Evolutionary conservation across 2,888 invertebrate genomes (phyloP), one percentile per base, ranked within the genome.

Genomic region (Eilema griseolum): DNA sequence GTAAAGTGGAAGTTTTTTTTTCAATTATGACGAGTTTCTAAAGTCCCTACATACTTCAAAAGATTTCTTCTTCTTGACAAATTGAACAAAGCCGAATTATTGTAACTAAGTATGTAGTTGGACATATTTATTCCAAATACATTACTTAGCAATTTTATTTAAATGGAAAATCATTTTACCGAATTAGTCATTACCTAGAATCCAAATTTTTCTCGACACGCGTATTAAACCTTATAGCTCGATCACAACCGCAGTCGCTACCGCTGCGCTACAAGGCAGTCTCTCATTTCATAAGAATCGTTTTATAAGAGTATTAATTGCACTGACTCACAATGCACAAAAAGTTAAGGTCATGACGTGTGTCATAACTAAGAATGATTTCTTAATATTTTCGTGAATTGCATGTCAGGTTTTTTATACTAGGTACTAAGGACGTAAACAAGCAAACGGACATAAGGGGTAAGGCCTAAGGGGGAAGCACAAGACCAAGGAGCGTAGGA

Each of bases 351-450:
- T 52, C 52, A 52, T 52, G 52, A 52, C 8, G n/a, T 52, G 14
- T 52, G 26, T 16, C 20, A 64, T 52, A 64, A 20, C n/a, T n/a
- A 52, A 52, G 20, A 20, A n/a, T 52, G 20, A 52, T 52, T 52
- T 52, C 52, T 52, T 52, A 52, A 46, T 46, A 16, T 52, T 52
- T 52, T 52, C n/a, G n/a, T 52, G 52, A 52, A 52, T 52, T 52
- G 52, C 52, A 52, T n/a, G 1, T n/a, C 52, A 52, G 52, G 52
- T 52, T 20, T 3, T 16, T n/a, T 52, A 52, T n/a, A 52, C 52
- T n/a, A n/a, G n/a, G n/a, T n/a, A 52, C 52, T 52, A n/a, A n/a
- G n/a, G 52, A n/a, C n/a, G 52, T 52, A 52, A n/a, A 52, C n/a
- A 20, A 14, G 41, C 41, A 37, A 12, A 33, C 33, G n/a, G n/a